Evolutionary conservation across 2,888 invertebrate species (phyloP), one percentile per base, ranked within the genome.

Genomic region (Mythimna loreyi): DNA sequence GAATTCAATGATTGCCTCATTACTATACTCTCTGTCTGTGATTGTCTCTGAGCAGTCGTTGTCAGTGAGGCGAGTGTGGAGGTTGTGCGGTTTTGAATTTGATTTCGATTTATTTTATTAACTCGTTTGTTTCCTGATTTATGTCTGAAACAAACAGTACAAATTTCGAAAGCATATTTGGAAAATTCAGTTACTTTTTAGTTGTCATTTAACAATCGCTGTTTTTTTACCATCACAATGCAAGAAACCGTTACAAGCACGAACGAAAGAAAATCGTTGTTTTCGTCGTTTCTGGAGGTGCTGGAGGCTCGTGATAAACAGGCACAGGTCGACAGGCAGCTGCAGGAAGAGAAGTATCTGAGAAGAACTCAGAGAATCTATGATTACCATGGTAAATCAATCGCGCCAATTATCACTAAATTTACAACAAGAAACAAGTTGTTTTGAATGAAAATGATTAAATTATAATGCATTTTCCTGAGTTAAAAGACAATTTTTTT

Each of bases 181-280:
- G 64, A 59, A 53, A 65, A 60, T 50, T 65, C 50, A 40, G 16
- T n/a, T 30, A 50, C 47, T 57, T 13, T 43, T 63, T 53, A 59
- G 13, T 71, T 72, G 25, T 67, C 66, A 67, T 50, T 67, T 56
- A 74, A 43, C 36, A 73, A 69, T 56, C 64, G 55, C 33, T 36
- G 57, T 72, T 83, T 85, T 86, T 85, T 82, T 81, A 75, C 81
- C 75, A 86, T 76, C 80, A 92, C 87, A 89, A 95, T 95, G 95
- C 93, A 95, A 92, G 95, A 95, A 93, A 94, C 95, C 94, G 95
- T 95, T 95, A 94, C 91, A 83, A 95, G 91, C 85, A 86, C 91
- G 80, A 92, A 87, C 85, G 94, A 95, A 86, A 89, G 89, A 84
- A 94, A 94, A 92, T 93, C 95, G 61, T 83, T 96, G 76, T 93